These are phyloP conservation scores for Boloria euphrosyne DNA, from an alignment of 2,888 invertebrate species.

Conservation along the genomic window DNA sequence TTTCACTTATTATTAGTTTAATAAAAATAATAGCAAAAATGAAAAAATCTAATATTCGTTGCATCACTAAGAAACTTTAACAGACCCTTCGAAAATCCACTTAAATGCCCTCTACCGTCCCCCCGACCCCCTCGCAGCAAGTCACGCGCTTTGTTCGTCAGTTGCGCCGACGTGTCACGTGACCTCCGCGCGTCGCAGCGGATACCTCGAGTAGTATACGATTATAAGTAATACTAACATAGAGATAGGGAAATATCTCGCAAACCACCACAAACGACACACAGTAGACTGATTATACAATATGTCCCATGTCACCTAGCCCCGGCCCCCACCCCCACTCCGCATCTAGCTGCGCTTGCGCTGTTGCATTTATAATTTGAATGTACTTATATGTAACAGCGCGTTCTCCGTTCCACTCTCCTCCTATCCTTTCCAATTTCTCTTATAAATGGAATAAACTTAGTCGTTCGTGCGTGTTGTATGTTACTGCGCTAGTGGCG, in stretches of 20 bases:
- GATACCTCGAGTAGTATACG: conserved; percentile 24
- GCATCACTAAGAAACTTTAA: not conserved
- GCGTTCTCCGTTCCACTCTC: not conserved
- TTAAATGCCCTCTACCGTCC: not conserved
- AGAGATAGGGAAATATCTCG: not conserved
- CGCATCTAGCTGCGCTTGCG: too few relatives aligned
- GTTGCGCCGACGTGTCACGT: too few relatives aligned
- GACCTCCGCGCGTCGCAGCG: not conserved
- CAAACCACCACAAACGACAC: too few relatives aligned
- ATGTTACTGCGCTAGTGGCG: too few relatives aligned
- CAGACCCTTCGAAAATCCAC: not conserved
- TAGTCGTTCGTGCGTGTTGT: not conserved
- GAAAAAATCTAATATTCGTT: too few relatives aligned
- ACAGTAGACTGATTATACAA: not conserved
- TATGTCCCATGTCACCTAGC: too few relatives aligned
- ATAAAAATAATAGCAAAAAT: too few relatives aligned
- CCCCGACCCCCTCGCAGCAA: not conserved
- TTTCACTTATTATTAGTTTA: too few relatives aligned
- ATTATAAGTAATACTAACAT: conserved; percentile 2
- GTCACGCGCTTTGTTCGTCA: too few relatives aligned
- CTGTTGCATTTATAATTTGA: not conserved
- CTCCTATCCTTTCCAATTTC: not conserved
- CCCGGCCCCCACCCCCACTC: too few relatives aligned
- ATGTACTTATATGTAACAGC: conserved; percentile 5
- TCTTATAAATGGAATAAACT: not conserved